Conservation (phyloP, 2,113 vertebrate species). For the Siniperca chuatsi region DNA sequence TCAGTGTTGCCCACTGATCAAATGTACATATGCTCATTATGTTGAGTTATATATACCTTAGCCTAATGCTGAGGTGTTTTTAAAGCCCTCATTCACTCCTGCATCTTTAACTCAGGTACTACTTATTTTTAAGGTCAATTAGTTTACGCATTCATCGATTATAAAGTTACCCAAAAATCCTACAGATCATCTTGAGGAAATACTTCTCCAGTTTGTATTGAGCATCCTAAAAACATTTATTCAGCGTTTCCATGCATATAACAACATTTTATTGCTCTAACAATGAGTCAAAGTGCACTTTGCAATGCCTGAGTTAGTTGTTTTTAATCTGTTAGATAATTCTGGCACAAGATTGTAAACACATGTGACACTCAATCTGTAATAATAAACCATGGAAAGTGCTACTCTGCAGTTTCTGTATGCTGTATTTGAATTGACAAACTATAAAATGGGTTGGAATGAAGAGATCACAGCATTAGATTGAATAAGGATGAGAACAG, state of each 20-base stretch:
- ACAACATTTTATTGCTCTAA: background rate
- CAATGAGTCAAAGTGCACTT: slow-evolving; percentile 18
- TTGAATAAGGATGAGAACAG: background rate
- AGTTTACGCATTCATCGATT: background rate
- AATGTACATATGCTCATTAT: background rate
- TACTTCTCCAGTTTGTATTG: background rate
- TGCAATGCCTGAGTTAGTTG: background rate
- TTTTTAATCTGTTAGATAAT: slow-evolving; percentile 2
- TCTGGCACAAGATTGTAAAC: background rate
- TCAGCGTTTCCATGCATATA: background rate
- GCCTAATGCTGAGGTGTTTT: background rate
- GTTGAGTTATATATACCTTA: background rate
- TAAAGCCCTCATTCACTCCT: background rate
- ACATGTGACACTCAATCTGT: background rate
- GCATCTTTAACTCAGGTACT: background rate
- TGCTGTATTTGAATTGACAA: background rate
- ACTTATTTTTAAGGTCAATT: background rate
- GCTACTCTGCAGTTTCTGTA: background rate
- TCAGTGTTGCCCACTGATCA: background rate
- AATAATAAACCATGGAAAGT: background rate
- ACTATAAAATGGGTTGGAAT: background rate
- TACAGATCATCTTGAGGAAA: background rate
- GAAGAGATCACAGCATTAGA: background rate
- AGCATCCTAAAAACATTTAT: background rate
- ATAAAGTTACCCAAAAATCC: background rate